Conservation (phyloP, 2,888 invertebrate species). For the Drosophila hamatofila region DNA sequence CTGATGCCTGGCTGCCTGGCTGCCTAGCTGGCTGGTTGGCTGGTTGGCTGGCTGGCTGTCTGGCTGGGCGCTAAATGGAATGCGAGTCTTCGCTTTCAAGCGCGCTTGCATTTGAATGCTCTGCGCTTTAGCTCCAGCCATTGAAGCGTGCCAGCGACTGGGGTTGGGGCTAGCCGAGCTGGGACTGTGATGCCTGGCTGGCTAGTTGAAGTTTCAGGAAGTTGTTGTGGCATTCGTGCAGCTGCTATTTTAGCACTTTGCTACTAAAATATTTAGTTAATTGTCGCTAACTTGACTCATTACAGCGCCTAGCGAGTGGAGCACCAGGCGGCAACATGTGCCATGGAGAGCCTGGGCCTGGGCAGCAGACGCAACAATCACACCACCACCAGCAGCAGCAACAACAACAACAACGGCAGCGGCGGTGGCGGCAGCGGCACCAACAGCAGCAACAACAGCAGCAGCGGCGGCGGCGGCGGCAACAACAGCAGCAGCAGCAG, state of each 20-base stretch:
- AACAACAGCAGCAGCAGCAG: conserved; percentile 40
- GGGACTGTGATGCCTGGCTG: neutral
- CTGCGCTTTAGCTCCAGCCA: neutral
- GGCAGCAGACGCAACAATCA: conserved; percentile 83
- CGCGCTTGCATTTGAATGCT: conserved; percentile 31
- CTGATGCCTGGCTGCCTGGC: neutral
- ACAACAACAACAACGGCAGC: conserved; percentile 25
- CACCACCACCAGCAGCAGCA: conserved; percentile 57
- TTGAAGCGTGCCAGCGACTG: conserved; percentile 37
- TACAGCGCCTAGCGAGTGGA: conserved; percentile 44
- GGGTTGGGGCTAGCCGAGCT: neutral
- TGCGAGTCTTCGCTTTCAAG: conserved; percentile 12
- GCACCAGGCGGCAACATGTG: conserved; percentile 80
- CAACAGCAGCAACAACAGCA: conserved; percentile 37
- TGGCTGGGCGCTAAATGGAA: conserved; percentile 32
- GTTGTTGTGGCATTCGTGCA: conserved; percentile 28
- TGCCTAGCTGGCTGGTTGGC: neutral
- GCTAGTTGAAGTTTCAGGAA: conserved; percentile 28
- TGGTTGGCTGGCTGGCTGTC: neutral
- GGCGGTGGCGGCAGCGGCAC: conserved; percentile 51
- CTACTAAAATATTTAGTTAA: conserved; percentile 41
- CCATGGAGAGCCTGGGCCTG: conserved; percentile 85
- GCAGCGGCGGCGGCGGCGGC: conserved; percentile 31
- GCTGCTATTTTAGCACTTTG: conserved; percentile 23
- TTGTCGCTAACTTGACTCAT: conserved; percentile 38